Conservation (phyloP, 2,888 invertebrate species). For the Drosophila antonietae region DNA sequence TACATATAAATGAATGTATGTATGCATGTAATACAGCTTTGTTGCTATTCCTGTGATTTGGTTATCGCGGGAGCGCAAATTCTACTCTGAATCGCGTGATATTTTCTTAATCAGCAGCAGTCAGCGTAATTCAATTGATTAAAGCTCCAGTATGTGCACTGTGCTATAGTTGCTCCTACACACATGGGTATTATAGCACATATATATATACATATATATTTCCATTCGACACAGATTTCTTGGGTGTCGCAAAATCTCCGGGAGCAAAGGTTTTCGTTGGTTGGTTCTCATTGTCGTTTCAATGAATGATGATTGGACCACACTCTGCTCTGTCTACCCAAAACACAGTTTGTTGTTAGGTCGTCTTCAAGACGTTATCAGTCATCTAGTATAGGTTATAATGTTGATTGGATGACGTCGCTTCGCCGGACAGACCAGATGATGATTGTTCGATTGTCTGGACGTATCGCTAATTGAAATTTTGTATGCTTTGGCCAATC, state of each 20-base stretch:
- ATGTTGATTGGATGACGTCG: constrained; percentile 33
- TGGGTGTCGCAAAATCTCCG: constrained; percentile 67
- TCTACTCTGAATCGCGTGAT: constrained; percentile 79
- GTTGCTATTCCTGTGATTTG: constrained; percentile 25
- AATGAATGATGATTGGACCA: constrained; percentile 54
- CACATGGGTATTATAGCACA: constrained; percentile 14
- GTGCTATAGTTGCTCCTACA: constrained; percentile 39
- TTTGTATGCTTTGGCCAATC: background rate
- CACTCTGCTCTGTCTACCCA: constrained; percentile 1
- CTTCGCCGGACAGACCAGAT: background rate
- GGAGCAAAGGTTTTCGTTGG: constrained; percentile 72
- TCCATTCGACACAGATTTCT: constrained; percentile 61
- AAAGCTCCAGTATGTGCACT: constrained; percentile 45
- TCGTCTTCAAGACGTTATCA: constrained; percentile 26
- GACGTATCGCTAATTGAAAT: background rate
- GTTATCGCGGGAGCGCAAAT: constrained; percentile 68
- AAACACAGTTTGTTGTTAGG: constrained; percentile 24
- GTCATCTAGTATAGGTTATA: constrained; percentile 11
- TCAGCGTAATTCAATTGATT: constrained; percentile 71
- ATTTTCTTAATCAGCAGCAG: constrained; percentile 73
- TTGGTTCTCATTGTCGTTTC: constrained; percentile 36
- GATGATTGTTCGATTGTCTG: background rate
- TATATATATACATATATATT: constrained; percentile 3
- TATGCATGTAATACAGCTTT: constrained; percentile 3
- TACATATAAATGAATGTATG: background rate